Evolutionary conservation across 2,888 invertebrate genomes (phyloP), one percentile per base, ranked within the genome.

Genomic region (Endomychus coccineus): DNA sequence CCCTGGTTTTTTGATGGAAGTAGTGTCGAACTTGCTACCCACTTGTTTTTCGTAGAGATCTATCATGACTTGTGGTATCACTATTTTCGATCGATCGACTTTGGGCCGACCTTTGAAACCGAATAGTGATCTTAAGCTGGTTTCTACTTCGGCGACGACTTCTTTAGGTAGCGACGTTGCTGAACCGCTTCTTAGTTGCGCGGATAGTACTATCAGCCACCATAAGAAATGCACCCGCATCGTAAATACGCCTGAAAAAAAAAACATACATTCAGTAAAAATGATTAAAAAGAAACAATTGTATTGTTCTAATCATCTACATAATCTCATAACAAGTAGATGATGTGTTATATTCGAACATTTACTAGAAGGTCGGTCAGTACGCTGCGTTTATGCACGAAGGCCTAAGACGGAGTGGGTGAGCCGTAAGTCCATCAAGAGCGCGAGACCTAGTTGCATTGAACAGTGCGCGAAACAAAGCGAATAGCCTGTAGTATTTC

Each of bases 61-160:
- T 63, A 81, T 75, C 76, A 92, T 77, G 52, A 83, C 83, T 56
- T 80, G 78, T 42, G 91, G 91, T 59, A 92, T 74, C 34, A 71
- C 68, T 39, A 73, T 68, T 51, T 74, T 68, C 19, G 68, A 59
- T 41, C 65, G 64, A 48, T 68, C 65, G 45, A 68, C 41, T 39
- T 50, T 55, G 45, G 73, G 83, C 65, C 75, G 64, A 43, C 62
- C 66, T 43, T 66, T 64, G 49, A 79, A 67, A 24, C 78, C 78
- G 51, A 79, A 70, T 64, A 78, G 60, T 56, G 77, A 69, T 61
- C 85, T 68, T 14, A 80, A 65, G 47, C 68, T 73, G 34, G 70
- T 62, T 60, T 80, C 78, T 34, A 77, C 66, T 40, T 69, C 66
- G 39, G 66, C 64, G 30, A 73, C 31, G 4, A 54, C 44, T 37